A percentile compares a stretch with the other conserved stretches of the same genome.
Conservation (phyloP, 2,113 vertebrate species). For the Thymallus thymallus region DNA sequence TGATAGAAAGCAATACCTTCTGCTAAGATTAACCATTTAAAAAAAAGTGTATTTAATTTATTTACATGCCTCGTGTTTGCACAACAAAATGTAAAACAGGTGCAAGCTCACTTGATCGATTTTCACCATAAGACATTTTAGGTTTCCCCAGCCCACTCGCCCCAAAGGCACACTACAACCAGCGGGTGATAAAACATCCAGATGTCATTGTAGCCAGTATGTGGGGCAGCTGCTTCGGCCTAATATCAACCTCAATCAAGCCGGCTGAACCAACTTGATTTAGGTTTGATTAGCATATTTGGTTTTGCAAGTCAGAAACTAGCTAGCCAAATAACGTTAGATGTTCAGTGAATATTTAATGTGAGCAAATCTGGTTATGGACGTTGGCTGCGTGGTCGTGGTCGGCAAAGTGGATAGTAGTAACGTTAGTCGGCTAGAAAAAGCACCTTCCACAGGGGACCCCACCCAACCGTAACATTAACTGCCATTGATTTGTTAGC, state of each 20-base stretch:
- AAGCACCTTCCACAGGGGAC: conserved; percentile 15
- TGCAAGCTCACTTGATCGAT: neutral
- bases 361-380: neutral
- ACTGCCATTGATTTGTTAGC: neutral
- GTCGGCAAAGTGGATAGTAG: neutral
- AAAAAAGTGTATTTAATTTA: too few relatives aligned
- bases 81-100: neutral
- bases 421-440: neutral
- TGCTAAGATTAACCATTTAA: neutral
- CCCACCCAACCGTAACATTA: conserved; percentile 48
- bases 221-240: neutral
- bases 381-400: too few relatives aligned
- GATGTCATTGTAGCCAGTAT: neutral
- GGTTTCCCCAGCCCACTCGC: neutral
- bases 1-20: neutral
- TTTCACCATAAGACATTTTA: neutral
- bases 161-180: neutral
- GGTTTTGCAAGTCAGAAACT: neutral
- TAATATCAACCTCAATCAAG: neutral
- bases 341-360: neutral
- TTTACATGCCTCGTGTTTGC: neutral
- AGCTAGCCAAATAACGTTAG: too few relatives aligned
- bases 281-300: neutral
- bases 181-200: neutral
- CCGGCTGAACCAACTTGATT: neutral